These are phyloP conservation scores for Ceyx margarethae DNA, from an alignment of 2,113 vertebrate genomes.

Conservation along the genomic window DNA sequence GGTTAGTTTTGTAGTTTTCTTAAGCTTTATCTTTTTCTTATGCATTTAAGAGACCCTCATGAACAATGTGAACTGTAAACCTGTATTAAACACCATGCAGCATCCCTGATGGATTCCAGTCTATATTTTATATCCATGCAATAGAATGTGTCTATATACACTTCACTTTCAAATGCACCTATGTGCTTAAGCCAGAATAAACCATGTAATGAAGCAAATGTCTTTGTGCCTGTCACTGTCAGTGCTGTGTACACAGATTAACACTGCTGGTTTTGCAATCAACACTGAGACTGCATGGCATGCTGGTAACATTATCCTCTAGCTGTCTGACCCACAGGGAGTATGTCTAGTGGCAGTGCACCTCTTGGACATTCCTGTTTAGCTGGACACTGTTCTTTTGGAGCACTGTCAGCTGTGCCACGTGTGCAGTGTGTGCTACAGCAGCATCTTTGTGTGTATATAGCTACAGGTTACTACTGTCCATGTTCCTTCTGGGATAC, in stretches of 20 bases:
- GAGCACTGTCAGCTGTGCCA: fast-evolving
- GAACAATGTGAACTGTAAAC: background rate
- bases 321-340: background rate
- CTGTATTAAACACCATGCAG: background rate
- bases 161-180: background rate
- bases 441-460: background rate
- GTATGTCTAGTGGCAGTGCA: background rate
- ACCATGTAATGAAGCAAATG: background rate
- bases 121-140: background rate
- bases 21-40: background rate
- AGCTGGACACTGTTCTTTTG: background rate
- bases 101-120: background rate
- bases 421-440: background rate
- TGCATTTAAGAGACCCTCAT: background rate
- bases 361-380: background rate
- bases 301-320: background rate
- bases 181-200: background rate
- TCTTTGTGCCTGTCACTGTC: background rate
- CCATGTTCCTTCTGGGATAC: conserved; percentile 4
- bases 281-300: background rate
- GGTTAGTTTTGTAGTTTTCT: background rate
- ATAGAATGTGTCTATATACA: background rate
- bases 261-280: background rate
- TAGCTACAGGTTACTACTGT: background rate
- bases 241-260: background rate